phyloP scores from a whole-genome alignment of 2,797 vertebrate species.

The Etheostoma nigrum region DNA sequence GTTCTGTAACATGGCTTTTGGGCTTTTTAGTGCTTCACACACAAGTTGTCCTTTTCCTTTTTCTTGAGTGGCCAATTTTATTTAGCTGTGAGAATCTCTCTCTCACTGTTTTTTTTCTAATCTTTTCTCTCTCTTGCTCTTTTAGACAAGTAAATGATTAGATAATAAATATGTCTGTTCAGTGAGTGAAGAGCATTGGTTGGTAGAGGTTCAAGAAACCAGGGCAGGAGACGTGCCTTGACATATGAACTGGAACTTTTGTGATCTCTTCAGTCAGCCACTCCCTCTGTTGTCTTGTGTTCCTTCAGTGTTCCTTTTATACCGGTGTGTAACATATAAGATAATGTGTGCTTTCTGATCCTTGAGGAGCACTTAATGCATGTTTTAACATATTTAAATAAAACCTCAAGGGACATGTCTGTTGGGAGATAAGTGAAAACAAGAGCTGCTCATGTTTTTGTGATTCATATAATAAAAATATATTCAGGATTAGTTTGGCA shows the following conservation, averaged over 20 bases:
- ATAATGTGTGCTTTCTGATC: neutral
- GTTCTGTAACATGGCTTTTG: conserved; percentile 81
- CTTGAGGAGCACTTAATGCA: neutral
- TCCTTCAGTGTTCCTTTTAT: conserved; percentile 5
- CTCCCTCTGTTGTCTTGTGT: conserved; percentile 30
- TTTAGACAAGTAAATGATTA: conserved; percentile 26
- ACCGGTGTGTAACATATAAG: neutral
- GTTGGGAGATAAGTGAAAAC: conserved; percentile 15
- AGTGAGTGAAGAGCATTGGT: neutral
- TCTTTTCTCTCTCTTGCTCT: conserved; percentile 9
- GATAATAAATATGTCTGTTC: conserved; percentile 31
- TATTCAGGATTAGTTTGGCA: conserved; percentile 38
- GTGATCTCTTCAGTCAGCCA: conserved; percentile 23
- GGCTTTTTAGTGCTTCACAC: conserved; percentile 76
- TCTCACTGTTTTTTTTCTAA: neutral
- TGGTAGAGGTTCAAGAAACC: conserved; percentile 28
- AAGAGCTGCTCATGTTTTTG: conserved; percentile 27
- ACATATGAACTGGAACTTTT: conserved; percentile 14
- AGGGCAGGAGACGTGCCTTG: conserved; percentile 9
- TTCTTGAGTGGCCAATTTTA: conserved; percentile 58
- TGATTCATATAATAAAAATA: conserved; percentile 42
- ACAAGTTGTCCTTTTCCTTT: conserved; percentile 62
- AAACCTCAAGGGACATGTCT: conserved; percentile 3
- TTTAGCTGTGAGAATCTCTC: conserved; percentile 50
- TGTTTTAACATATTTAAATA: conserved; percentile 17